Evolutionary conservation across 2,888 invertebrate genomes (phyloP).

Genomic region (Argyra leucocephala): DNA sequence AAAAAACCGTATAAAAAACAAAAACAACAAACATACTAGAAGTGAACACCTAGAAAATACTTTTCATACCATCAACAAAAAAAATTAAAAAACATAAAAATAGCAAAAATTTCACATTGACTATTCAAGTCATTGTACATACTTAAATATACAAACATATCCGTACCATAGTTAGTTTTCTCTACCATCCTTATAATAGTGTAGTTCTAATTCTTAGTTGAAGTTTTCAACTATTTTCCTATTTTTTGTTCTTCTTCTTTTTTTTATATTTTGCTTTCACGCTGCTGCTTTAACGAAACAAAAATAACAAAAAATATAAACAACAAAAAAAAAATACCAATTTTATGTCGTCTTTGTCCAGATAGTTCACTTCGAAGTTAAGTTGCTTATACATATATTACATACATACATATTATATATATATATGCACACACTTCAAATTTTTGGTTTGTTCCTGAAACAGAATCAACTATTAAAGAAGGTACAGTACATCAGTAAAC

Average conservation of each 20-base stretch:
- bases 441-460: neutral
- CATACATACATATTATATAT: neutral
- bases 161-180: too few species aligned
- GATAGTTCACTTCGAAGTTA: neutral
- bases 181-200: too few species aligned
- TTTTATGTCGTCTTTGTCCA: slow-evolving; percentile 3
- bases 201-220: too few species aligned
- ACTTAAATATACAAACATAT: too few species aligned
- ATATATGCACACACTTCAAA: neutral
- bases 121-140: too few species aligned
- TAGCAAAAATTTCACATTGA: neutral
- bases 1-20: too few species aligned
- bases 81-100: neutral
- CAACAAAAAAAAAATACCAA: neutral
- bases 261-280: too few species aligned
- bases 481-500: neutral
- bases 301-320: too few species aligned
- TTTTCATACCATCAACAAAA: neutral
- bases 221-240: too few species aligned
- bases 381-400: neutral
- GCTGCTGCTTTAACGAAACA: too few species aligned
- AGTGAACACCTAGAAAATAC: neutral
- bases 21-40: too few species aligned
- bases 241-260: too few species aligned
- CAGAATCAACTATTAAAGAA: neutral